phyloP scores from a whole-genome alignment of 2,797 vertebrate species.

The Gymnoscopelus microlampas region DNA sequence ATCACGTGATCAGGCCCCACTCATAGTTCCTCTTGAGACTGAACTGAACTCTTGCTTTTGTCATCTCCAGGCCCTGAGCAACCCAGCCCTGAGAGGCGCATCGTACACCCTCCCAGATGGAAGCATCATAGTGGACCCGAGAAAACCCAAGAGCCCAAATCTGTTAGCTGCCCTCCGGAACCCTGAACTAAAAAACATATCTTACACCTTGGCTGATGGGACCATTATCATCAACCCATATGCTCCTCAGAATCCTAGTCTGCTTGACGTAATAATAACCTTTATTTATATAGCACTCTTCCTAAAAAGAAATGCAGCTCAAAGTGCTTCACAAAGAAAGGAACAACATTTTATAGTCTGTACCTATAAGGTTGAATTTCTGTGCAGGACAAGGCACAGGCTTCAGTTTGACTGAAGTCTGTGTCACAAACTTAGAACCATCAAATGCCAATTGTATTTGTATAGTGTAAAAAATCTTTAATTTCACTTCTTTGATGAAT shows the following conservation, averaged over 20 bases:
- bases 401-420: background rate
- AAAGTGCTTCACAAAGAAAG: too few relatives aligned
- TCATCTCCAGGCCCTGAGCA: conserved; percentile 71
- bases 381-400: too few relatives aligned
- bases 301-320: too few relatives aligned
- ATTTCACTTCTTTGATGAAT: too few relatives aligned
- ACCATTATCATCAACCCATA: conserved; percentile 78
- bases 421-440: background rate
- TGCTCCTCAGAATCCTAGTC: conserved; percentile 69
- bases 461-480: too few relatives aligned
- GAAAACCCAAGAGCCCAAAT: conserved; percentile 73
- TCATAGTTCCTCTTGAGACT: too few relatives aligned
- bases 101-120: conserved; percentile 80
- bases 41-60: too few relatives aligned
- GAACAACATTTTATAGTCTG: too few relatives aligned
- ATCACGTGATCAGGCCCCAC: too few relatives aligned
- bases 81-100: conserved; percentile 76
- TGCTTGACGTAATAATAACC: conserved; percentile 57
- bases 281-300: background rate
- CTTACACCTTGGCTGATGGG: conserved; percentile 77
- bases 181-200: conserved; percentile 72
- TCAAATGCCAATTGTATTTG: too few relatives aligned
- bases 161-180: conserved; percentile 73
- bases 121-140: conserved; percentile 78
- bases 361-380: too few relatives aligned